Evolutionary conservation across 2,888 invertebrate genomes (phyloP).

Genomic region (Lagria hirta): DNA sequence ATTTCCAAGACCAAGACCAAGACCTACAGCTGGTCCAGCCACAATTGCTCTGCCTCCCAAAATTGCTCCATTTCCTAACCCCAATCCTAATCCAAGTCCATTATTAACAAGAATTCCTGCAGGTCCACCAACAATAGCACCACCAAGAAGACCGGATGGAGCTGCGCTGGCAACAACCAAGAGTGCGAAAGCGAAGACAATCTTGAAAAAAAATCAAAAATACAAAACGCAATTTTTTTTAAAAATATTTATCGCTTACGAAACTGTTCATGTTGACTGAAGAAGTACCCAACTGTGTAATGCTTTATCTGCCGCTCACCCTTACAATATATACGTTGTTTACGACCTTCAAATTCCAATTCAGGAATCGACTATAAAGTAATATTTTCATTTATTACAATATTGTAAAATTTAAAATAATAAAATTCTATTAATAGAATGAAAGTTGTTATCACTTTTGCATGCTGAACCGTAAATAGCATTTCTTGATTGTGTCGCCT

Average conservation of each 20-base stretch:
- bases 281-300: constrained; percentile 9
- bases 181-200: constrained; percentile 12
- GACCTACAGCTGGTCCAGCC: constrained; percentile 11
- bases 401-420: too few relatives aligned
- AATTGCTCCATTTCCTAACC: constrained; percentile 10
- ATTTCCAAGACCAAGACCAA: constrained; percentile 13
- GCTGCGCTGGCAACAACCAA: constrained; percentile 10
- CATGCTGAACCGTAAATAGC: too few relatives aligned
- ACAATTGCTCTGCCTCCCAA: constrained; percentile 10
- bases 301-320: too few relatives aligned
- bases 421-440: too few relatives aligned
- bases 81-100: constrained; percentile 8
- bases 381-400: too few relatives aligned
- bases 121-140: constrained; percentile 1
- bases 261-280: constrained; percentile 18
- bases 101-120: neutral
- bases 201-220: too few relatives aligned
- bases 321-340: too few relatives aligned
- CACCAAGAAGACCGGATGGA: constrained; percentile 9
- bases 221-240: constrained; percentile 1
- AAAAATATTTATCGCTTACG: constrained; percentile 5
- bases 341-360: too few relatives aligned
- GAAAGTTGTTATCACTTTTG: too few relatives aligned
- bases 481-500: too few relatives aligned
- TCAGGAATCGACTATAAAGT: too few relatives aligned